Conservation (phyloP, 2,113 vertebrate species). For the Syngnathus scovelli region DNA sequence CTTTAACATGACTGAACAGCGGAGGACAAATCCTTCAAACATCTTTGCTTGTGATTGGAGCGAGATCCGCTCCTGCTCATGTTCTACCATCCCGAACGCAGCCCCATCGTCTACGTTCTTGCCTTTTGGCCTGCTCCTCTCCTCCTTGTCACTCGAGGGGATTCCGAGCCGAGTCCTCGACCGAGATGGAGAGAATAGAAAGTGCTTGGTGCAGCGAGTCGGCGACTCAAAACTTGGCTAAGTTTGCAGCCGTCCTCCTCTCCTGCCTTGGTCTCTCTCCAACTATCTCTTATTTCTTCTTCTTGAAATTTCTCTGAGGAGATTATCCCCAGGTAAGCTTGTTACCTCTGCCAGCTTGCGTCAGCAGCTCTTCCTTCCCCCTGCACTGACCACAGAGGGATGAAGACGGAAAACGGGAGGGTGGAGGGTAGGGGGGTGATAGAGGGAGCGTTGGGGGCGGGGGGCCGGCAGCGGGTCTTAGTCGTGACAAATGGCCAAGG, state of each 20-base stretch:
- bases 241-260: constrained; percentile 53
- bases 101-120: neutral
- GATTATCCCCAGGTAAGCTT: constrained; percentile 80
- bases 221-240: constrained; percentile 65
- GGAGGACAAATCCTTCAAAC: no score
- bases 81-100: neutral
- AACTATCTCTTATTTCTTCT: constrained; percentile 33
- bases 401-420: constrained; percentile 29
- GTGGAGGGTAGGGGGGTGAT: constrained; percentile 20
- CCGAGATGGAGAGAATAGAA: constrained; percentile 58
- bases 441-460: constrained; percentile 9
- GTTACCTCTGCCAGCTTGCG: constrained; percentile 73
- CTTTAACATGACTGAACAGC: no score
- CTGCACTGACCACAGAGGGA: constrained; percentile 67
- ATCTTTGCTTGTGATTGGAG: no score
- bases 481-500: constrained; percentile 4
- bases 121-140: constrained; percentile 4
- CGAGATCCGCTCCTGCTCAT: no score
- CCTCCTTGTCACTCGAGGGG: constrained; percentile 11
- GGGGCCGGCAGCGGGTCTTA: constrained; percentile 12
- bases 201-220: constrained; percentile 66
- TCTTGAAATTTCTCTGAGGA: constrained; percentile 77
- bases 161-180: constrained; percentile 58
- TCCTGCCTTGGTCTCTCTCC: constrained; percentile 13
- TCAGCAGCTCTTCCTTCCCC: constrained; percentile 71